Conservation (phyloP, 2,888 invertebrate genomes). For the Ariolimax columbianus region DNA sequence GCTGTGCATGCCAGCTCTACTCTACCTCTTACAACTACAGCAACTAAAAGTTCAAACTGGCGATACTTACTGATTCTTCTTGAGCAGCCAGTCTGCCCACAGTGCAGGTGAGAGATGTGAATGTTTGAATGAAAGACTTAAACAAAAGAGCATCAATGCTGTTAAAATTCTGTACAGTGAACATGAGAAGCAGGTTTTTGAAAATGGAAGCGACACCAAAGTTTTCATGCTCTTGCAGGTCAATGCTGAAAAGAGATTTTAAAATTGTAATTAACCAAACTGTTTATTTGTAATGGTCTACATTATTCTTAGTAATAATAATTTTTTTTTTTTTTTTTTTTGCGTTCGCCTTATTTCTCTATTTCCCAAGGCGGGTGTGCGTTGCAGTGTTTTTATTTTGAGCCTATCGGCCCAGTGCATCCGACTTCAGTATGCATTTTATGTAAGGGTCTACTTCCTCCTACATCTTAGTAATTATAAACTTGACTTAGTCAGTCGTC, state of each 20-base stretch:
- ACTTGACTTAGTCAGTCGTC: no score
- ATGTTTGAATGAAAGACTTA: slow-evolving; percentile 82
- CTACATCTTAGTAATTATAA: no score
- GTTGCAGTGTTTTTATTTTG: no score
- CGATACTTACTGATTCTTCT: slow-evolving; percentile 83
- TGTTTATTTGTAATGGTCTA: no score
- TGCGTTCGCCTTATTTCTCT: no score
- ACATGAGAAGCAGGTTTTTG: slow-evolving; percentile 83
- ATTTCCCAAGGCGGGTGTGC: no score
- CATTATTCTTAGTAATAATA: no score
- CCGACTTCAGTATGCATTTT: no score
- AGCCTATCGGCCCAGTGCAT: no score
- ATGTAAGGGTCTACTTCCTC: no score
- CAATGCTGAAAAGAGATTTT: slow-evolving; percentile 79
- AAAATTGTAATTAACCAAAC: background rate
- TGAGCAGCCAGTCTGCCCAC: slow-evolving; percentile 84
- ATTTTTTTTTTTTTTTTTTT: no score
- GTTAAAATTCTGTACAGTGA: slow-evolving; percentile 80
- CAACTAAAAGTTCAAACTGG: background rate
- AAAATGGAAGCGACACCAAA: slow-evolving; percentile 85
- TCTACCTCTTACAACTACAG: background rate
- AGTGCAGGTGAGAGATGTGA: slow-evolving; percentile 83
- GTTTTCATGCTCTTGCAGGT: slow-evolving; percentile 84
- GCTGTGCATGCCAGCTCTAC: no score
- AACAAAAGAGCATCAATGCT: slow-evolving; percentile 80